Evolutionary conservation across 2,888 invertebrate genomes (phyloP).

Genomic region (Melolontha melolontha): DNA sequence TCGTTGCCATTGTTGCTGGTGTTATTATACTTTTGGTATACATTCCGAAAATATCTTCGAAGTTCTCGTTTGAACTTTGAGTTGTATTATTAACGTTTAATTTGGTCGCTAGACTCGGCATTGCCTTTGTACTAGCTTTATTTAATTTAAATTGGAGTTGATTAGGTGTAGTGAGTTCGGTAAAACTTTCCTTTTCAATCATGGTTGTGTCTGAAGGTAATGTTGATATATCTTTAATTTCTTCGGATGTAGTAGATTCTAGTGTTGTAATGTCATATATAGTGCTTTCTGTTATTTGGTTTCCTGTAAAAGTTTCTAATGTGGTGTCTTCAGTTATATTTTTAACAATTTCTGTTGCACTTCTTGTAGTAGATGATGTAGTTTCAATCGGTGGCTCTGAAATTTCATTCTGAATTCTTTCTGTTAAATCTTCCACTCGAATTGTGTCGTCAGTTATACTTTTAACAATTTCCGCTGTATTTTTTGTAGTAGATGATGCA

Average conservation of each 20-base stretch:
- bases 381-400: slow-evolving; percentile 57
- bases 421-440: too few relatives aligned
- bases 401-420: too few relatives aligned
- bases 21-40: slow-evolving; percentile 9
- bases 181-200: neutral
- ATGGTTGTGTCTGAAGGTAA: neutral
- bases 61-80: slow-evolving; percentile 13
- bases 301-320: neutral
- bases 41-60: slow-evolving; percentile 33
- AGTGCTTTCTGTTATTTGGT: neutral
- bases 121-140: neutral
- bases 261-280: neutral
- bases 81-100: neutral
- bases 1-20: neutral
- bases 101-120: neutral
- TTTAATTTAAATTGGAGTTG: neutral
- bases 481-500: slow-evolving; percentile 49
- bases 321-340: neutral
- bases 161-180: neutral
- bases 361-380: slow-evolving; percentile 49
- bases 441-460: too few relatives aligned
- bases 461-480: neutral
- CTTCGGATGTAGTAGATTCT: neutral
- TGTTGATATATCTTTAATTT: slow-evolving; percentile 53
- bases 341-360: neutral